A percentile compares a stretch with the other conserved stretches of the same genome.
phyloP scores from a whole-genome alignment of 2,797 vertebrate genomes.

The Babyrousa celebensis region DNA sequence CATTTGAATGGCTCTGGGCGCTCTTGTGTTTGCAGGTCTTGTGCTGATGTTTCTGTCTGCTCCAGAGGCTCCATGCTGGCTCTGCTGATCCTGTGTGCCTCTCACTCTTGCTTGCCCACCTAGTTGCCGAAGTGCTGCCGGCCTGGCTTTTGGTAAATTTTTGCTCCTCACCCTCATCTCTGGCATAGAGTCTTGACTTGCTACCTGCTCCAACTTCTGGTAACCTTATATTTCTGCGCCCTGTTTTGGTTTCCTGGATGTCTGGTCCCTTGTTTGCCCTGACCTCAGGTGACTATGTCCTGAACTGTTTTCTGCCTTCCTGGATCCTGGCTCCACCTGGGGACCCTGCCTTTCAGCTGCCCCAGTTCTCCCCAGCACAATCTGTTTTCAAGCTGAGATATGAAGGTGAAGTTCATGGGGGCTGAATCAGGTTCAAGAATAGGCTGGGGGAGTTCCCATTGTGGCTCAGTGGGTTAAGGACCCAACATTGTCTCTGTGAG shows the following conservation, averaged over 20 bases:
- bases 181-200: slow-evolving; percentile 15
- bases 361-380: background rate
- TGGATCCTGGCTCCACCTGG: background rate
- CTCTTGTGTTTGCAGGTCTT: background rate
- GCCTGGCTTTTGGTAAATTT: background rate
- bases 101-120: background rate
- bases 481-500: too few species aligned
- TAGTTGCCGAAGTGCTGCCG: background rate
- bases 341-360: background rate
- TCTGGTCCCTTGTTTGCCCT: background rate
- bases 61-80: fast-evolving
- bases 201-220: background rate
- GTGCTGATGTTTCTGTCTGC: background rate
- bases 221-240: background rate
- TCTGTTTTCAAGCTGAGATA: slow-evolving; percentile 16
- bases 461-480: too few species aligned
- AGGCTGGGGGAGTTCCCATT: background rate
- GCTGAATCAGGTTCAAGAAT: slow-evolving; percentile 22
- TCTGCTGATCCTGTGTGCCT: background rate
- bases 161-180: background rate
- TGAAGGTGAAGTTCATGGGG: background rate
- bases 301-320: background rate
- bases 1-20: background rate
- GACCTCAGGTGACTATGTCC: background rate
- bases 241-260: slow-evolving; percentile 16